Evolutionary conservation across 2,113 vertebrate genomes (phyloP), one percentile per base, ranked within the genome.

Genomic region (Saiga tatarica): DNA sequence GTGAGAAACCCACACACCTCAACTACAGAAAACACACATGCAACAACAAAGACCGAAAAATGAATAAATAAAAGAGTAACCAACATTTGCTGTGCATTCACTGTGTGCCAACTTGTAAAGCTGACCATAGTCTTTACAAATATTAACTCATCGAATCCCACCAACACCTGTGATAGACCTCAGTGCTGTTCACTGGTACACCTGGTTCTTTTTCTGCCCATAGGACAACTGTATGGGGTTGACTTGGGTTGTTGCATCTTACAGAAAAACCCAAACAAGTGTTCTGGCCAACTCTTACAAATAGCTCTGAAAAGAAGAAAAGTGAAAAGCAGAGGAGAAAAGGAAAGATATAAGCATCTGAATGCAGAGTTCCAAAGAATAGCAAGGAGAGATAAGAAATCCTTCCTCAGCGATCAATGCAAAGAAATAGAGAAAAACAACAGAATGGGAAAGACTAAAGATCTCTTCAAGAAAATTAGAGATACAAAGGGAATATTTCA

Each of bases 91-190:
- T 7, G 6, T 53, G 21, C 7, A 21, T 42, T 55, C 23, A 26
- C 50, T 39, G 21, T 15, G 7, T 39, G 11, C 76, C 53, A 14
- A 15, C 5, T 25, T 55, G 23, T 57, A 15, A 9, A 76, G 36
- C 3, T 76, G 71, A 25, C 14, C 17, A 16, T 7, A 5, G 1
- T 50, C 55, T 55, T 76, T 15, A 23, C 10, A 28, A 57, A 83
- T 15, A 33, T 55, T 25, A 50, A 23, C 71, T 62, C 53, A 23
- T 2, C 5, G 23, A 81, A 74, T 59, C 60, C 23, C 36, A 84
- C 21, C 39, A 9, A 10, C 2, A 36, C 25, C 59, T 57, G 16
- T 3, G 52, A 28, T 2, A 28, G 25, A 81, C 1, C 0, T 10
- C 5, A 59, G 14, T 21, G 6, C 17, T 67, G 5, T 62, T 59